Conservation (phyloP, 2,888 invertebrate species). For the Caprella mutica region DNA sequence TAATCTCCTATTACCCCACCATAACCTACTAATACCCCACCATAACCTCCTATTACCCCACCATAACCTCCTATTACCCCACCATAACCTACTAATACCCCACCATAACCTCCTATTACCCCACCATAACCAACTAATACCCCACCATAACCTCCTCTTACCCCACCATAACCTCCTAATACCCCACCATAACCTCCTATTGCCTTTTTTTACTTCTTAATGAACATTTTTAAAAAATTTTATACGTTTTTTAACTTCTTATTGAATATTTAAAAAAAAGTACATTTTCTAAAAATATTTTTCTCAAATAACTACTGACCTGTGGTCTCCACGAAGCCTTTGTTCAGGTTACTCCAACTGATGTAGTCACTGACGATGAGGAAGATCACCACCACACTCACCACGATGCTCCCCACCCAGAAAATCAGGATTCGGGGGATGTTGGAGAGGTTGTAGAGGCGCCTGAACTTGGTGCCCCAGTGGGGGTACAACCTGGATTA, state of each 20-base stretch:
- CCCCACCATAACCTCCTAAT: too few relatives aligned
- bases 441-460: constrained; percentile 42
- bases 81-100: too few relatives aligned
- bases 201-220: not conserved
- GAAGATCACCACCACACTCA: constrained; percentile 43
- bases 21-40: too few relatives aligned
- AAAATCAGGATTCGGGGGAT: constrained; percentile 44
- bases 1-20: too few relatives aligned
- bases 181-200: too few relatives aligned
- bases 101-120: too few relatives aligned
- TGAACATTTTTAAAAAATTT: not conserved
- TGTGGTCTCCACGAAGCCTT: constrained; percentile 44
- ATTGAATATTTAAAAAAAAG: not conserved
- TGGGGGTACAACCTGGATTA: constrained; percentile 44
- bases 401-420: constrained; percentile 43
- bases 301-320: constrained; percentile 34
- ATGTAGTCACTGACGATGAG: constrained; percentile 45
- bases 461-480: constrained; percentile 40
- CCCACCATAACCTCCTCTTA: not conserved
- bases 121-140: not conserved
- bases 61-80: too few relatives aligned
- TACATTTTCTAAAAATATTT: not conserved
- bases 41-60: too few relatives aligned
- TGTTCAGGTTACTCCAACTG: constrained; percentile 45
- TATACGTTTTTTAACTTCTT: not conserved